Conservation (phyloP, 2,113 vertebrate species). For the Cairina moschata region DNA sequence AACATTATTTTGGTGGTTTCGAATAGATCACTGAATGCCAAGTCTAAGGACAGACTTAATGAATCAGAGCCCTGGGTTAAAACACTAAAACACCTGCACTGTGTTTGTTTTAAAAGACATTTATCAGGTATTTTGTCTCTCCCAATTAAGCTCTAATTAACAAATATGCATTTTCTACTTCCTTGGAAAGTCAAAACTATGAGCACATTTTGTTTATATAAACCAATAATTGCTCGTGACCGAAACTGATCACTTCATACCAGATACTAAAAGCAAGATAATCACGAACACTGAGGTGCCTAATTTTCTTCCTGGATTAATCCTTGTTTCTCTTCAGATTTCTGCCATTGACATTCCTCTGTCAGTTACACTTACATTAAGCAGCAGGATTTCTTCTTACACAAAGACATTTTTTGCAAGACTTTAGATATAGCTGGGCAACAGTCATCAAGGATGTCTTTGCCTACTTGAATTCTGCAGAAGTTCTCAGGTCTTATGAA, state of each 20-base stretch:
- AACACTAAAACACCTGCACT: accelerated
- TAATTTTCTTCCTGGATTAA: background rate
- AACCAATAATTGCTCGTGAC: background rate
- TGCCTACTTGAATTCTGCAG: background rate
- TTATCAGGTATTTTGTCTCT: background rate
- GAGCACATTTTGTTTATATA: background rate
- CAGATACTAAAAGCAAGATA: background rate
- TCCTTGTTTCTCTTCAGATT: background rate
- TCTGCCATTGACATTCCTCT: background rate
- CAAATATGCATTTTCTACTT: background rate
- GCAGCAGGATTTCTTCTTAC: background rate
- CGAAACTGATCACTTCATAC: background rate
- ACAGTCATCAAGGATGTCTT: background rate
- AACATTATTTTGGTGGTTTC: background rate
- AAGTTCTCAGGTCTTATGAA: background rate
- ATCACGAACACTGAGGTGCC: background rate
- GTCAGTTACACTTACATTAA: background rate
- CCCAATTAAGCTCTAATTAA: background rate
- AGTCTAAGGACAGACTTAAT: background rate
- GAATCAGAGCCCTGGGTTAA: background rate
- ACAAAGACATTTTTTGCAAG: background rate
- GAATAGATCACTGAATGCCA: background rate
- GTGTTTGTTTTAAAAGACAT: background rate
- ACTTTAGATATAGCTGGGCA: background rate
- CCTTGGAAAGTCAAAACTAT: background rate